These are phyloP conservation scores for Drosophila auraria DNA, from an alignment of 1,140 invertebrate genomes.

Conservation along the genomic window DNA sequence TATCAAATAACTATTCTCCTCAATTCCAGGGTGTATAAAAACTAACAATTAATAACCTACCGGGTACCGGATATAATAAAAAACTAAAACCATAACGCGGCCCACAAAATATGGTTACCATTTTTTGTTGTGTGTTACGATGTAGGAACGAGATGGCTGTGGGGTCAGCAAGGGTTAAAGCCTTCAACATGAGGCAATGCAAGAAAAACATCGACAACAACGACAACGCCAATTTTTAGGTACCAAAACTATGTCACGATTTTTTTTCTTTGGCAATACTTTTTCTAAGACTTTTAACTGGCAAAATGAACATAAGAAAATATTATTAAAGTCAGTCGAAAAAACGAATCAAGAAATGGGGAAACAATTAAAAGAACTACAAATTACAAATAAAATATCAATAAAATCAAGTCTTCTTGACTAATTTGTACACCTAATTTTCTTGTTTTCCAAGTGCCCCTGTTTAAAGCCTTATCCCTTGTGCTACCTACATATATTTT, in stretches of 20 bases:
- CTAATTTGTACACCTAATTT: no score
- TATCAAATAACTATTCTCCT: no score
- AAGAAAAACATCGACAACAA: background rate
- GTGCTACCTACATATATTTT: background rate
- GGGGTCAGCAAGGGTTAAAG: conserved; percentile 62
- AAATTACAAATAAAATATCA: background rate
- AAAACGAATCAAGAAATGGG: conserved; percentile 21
- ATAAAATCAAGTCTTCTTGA: no score
- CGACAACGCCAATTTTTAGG: conserved; percentile 32
- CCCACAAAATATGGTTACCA: conserved; percentile 21
- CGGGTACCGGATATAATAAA: no score
- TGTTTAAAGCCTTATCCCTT: no score
- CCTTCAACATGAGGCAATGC: conserved; percentile 30
- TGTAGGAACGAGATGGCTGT: conserved; percentile 10
- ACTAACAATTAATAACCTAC: no score
- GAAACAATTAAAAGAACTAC: background rate
- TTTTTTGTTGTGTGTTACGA: conserved; percentile 30
- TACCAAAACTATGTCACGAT: conserved; percentile 56
- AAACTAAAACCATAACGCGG: background rate
- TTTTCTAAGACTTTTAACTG: background rate
- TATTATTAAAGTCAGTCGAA: conserved; percentile 34
- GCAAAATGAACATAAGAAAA: conserved; percentile 45
- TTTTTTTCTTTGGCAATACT: conserved; percentile 27
- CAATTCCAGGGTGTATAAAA: no score
- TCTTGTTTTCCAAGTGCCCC: no score